Base-by-base conservation (phyloP, 2,797 vertebrate genomes). In the Tarsius wallacei region DNA sequence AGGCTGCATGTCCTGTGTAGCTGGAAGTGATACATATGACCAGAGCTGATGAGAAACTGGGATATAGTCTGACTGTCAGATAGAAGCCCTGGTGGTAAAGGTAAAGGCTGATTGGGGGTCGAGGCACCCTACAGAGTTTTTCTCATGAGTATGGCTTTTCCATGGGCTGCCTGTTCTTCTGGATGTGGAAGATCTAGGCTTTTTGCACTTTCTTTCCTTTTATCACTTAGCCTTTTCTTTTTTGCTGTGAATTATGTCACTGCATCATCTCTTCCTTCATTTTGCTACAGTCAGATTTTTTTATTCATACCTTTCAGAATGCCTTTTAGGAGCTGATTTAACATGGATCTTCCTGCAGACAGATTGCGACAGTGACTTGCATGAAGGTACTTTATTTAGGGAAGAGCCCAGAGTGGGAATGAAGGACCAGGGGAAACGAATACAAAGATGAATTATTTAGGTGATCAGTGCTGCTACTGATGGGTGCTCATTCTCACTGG, bases 241-340 rank as follows among this genome's bases (percentile, higher is more conserved):
- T 90, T 88, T 51, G n/a, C 42, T 59, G 1, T 33, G 66, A 83
- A 47, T 96, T 92, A 76, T 66, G 21, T 64, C 11, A 77, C 28
- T 53, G 1, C 28, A 14, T 78, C 13, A 86, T 77, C 4, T 71
- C 55, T 77, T 76, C 21, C 31, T 93, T 55, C n/a, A 16, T 86
- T 96, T 96, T 92, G 57, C 22, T 84, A 36, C 12, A 84, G 6
- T 66, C 31, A 93, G 33, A 22, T 24, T 57, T 47, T 77, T 87
- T 82, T 64, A 78, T 70, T 36, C 36, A 64, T 63, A 87, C 17
- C 57, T 55, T 28, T 73, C 81, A 78, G 77, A 22, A 70, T 55
- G 11, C 73, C 28, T 82, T 83, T 87, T 61, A 31, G 31, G 33
- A 85, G 71, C 9, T 64, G 47, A 74, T 14, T 74, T 78, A 88